Percentiles rank a stretch among this genome's conserved stretches.
Evolutionary conservation across 2,797 vertebrate species (phyloP).

Genomic region (Atherinosoma microstoma): DNA sequence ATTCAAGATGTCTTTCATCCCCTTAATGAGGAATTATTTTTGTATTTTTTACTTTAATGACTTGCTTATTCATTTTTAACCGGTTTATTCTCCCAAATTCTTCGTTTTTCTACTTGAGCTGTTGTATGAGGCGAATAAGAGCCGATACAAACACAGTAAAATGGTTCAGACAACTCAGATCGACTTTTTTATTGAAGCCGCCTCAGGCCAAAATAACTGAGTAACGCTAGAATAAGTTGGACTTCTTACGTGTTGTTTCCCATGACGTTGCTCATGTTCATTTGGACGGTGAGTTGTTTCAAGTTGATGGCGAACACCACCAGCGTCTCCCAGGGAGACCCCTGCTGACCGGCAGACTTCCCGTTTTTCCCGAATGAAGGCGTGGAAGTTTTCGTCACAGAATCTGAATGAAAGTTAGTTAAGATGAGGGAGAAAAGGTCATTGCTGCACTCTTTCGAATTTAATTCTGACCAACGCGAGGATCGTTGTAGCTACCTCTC

Average conservation of each 20-base stretch:
- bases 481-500: constrained; percentile 83
- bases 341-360: constrained; percentile 92
- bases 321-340: constrained; percentile 95
- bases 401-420: constrained; percentile 77
- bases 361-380: constrained; percentile 90
- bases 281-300: constrained; percentile 96
- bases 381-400: constrained; percentile 92
- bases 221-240: not conserved
- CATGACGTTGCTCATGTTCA: constrained; percentile 99
- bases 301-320: constrained; percentile 98
- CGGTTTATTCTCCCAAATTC: too few relatives aligned
- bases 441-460: too few relatives aligned
- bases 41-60: not conserved
- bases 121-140: too few relatives aligned
- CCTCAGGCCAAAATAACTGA: not conserved
- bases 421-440: not conserved
- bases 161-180: not conserved
- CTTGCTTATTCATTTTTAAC: too few relatives aligned
- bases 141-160: too few relatives aligned
- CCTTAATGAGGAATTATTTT: not conserved
- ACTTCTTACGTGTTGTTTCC: constrained; percentile 96
- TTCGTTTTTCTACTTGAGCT: too few relatives aligned
- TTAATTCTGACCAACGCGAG: not conserved
- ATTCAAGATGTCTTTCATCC: constrained; percentile 11
- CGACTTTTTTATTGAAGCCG: not conserved